These are phyloP conservation scores for Platichthys flesus DNA, from an alignment of 2,113 vertebrate species.

Conservation along the genomic window DNA sequence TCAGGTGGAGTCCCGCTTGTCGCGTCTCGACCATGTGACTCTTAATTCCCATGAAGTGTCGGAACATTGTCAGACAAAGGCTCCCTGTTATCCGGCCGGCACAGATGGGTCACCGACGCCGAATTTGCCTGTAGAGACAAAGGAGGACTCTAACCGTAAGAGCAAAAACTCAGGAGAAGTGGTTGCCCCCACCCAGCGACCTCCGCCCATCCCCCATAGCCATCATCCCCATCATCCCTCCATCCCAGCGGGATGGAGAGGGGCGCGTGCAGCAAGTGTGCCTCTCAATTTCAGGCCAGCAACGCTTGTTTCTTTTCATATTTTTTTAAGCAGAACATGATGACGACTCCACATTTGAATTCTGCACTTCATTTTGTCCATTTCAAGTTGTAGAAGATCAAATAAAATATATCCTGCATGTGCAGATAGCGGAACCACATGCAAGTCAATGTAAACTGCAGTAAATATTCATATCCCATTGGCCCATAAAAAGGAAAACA, in stretches of 20 bases:
- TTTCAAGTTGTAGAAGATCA: background rate
- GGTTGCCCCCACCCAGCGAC: background rate
- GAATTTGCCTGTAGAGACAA: constrained; percentile 74
- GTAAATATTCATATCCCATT: background rate
- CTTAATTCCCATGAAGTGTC: constrained; percentile 71
- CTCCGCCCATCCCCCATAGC: background rate
- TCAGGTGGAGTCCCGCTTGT: constrained; percentile 11
- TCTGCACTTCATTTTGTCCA: background rate
- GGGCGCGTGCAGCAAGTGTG: constrained; percentile 81
- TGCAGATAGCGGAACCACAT: background rate
- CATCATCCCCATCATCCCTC: constrained; percentile 6
- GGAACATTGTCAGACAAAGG: constrained; percentile 72
- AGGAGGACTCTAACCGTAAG: constrained; percentile 74
- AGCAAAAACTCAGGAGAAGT: constrained; percentile 55
- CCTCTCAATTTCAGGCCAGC: constrained; percentile 51
- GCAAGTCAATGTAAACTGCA: background rate
- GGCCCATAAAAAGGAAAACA: background rate
- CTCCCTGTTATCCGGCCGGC: constrained; percentile 69
- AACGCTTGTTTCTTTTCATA: constrained; percentile 4
- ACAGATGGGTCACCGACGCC: constrained; percentile 80
- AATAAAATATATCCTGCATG: background rate
- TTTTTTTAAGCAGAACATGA: background rate
- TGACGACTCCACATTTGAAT: background rate
- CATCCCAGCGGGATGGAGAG: constrained; percentile 40
- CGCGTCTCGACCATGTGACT: constrained; percentile 29